Conservation (phyloP, 2,888 invertebrate genomes). For the Xestoiulus laeticollis region DNA sequence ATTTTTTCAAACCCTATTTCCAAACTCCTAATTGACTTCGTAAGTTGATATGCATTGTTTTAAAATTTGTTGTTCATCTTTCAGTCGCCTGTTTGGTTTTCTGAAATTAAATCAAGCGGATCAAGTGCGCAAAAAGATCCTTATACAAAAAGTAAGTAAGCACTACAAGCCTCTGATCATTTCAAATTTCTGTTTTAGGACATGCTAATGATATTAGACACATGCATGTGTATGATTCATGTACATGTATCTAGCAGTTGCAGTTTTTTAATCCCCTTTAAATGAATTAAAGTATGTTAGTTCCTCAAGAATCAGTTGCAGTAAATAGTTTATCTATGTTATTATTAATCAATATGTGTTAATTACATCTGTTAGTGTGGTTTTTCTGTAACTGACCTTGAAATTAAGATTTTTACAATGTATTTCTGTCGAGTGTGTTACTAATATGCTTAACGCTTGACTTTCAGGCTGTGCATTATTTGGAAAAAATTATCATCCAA, state of each 20-base stretch:
- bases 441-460: slow-evolving; percentile 54
- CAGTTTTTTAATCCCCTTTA: not conserved
- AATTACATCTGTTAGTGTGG: slow-evolving; percentile 49
- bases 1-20: not conserved
- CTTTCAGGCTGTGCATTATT: slow-evolving; percentile 77
- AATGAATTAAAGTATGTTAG: not conserved
- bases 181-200: not conserved
- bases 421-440: slow-evolving; percentile 40
- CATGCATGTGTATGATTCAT: not conserved
- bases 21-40: not conserved
- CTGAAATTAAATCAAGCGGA: slow-evolving; percentile 40
- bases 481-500: slow-evolving; percentile 71
- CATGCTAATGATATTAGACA: not conserved
- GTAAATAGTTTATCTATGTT: not conserved
- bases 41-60: slow-evolving; percentile 22
- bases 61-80: slow-evolving; percentile 1
- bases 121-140: slow-evolving; percentile 7
- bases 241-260: not conserved
- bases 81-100: slow-evolving; percentile 45
- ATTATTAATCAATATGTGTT: not conserved
- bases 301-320: not conserved
- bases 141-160: slow-evolving; percentile 47
- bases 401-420: slow-evolving; percentile 29
- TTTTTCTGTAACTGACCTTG: slow-evolving; percentile 55
- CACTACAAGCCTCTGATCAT: not conserved